Base-by-base conservation (phyloP, 2,113 vertebrate species). In the Phalacrocorax carbo region DNA sequence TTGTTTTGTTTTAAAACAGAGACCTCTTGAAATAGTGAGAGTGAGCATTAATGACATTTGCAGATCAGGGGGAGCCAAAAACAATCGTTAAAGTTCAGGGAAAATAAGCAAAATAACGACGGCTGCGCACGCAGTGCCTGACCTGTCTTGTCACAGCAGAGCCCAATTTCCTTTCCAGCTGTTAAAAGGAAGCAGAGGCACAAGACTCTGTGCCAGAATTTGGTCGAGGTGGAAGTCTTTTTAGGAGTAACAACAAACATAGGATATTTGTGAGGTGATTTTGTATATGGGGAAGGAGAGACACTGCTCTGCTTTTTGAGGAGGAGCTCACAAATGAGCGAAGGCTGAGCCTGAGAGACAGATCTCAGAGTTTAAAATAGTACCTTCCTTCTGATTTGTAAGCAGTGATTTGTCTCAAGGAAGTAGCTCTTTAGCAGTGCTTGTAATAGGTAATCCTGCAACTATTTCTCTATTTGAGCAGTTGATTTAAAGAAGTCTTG, bases 291-390 rank as follows among this genome's bases (percentile, higher is more conserved):
- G 21, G 30, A 64, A 54, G 48, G 69, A 94, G 60, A 78, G 40
- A 29, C 2, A 1, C 23, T 15, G 2, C 0, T 66, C 15, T 83
- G 55, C 40, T 70, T 75, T 58, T 40, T 64, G 29, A 30, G 38
- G 51, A 46, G 51, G 46, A 48, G 25, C 60, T 83, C 9, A 36
- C 7, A 29, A 27, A 21, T 17, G 30, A 57, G 42, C 34, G 4
- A 8, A 0, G 27, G 7, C 30, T 76, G 61, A 57, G 30, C 0
- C 1, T 0, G 0, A 44, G n/a, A 57, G 40, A 19, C 3, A 32
- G 32, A 91, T 17, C 30, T 78, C 4, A 0, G 21, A 19, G 26
- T 38, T 91, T 44, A 82, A 82, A 85, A 44, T 20, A 60, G 9
- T 30, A 27, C 22, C 40, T 38, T 26, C 42, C 16, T 55, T 90